Evolutionary conservation across 2,113 vertebrate genomes (phyloP).

Genomic region (Psilopsiagon aurifrons): DNA sequence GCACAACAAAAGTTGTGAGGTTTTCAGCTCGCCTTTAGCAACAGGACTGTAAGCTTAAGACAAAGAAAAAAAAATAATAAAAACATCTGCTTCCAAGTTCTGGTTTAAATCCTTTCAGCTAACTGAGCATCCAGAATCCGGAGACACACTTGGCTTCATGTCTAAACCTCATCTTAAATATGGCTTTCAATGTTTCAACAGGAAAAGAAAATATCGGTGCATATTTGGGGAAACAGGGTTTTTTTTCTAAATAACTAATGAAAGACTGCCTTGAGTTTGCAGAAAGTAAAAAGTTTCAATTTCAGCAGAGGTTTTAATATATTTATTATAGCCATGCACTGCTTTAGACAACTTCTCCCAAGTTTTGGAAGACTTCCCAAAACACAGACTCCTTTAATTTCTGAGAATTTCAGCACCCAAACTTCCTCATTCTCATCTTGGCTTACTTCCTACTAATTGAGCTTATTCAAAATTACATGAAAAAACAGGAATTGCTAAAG

Average conservation of each 20-base stretch:
- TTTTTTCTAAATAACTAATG: neutral
- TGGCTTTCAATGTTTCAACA: neutral
- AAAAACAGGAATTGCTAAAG: neutral
- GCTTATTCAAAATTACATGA: neutral
- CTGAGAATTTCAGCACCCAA: neutral
- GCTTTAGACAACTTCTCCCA: neutral
- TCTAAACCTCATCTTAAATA: neutral
- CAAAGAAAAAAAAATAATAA: neutral
- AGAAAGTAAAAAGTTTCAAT: neutral
- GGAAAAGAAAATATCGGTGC: neutral
- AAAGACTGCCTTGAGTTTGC: neutral
- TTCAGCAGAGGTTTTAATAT: neutral
- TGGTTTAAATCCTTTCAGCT: neutral
- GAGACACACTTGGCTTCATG: neutral
- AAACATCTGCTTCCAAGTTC: neutral
- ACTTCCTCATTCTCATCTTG: neutral
- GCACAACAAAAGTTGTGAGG: neutral
- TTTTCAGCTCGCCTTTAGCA: neutral
- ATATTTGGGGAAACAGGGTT: neutral
- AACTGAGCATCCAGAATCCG: neutral
- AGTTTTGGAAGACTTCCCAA: neutral
- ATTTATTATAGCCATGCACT: neutral
- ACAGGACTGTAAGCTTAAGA: neutral
- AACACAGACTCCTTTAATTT: neutral
- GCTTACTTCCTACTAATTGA: neutral